Evolutionary conservation across 2,888 invertebrate genomes (phyloP).

Genomic region (Patella depressa): DNA sequence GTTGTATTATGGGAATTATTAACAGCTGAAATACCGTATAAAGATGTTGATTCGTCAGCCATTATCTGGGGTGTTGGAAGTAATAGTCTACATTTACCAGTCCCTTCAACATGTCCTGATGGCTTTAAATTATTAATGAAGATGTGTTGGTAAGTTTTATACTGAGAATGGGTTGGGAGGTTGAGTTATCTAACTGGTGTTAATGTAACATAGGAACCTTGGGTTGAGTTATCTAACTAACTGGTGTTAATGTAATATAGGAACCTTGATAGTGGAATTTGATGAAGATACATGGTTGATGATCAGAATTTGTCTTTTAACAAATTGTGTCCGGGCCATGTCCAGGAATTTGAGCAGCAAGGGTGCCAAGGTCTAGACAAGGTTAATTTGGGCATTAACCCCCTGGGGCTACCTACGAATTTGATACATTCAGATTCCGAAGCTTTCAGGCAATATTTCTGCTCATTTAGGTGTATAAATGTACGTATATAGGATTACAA

Average conservation of each 20-base stretch:
- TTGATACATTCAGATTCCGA: no score
- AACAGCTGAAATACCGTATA: slow-evolving; percentile 93
- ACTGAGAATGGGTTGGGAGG: background rate
- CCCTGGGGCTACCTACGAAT: no score
- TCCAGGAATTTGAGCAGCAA: no score
- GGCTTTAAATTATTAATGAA: slow-evolving; percentile 85
- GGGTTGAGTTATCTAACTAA: background rate
- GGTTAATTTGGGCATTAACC: no score
- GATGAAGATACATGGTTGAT: background rate
- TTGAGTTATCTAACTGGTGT: background rate
- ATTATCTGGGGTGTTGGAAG: slow-evolving; percentile 99
- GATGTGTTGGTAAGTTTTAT: slow-evolving; percentile 83
- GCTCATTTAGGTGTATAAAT: no score
- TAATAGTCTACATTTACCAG: slow-evolving; percentile 90
- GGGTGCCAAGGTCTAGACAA: no score
- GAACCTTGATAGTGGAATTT: background rate
- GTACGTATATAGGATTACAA: no score
- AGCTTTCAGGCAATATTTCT: no score
- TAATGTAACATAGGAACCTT: background rate
- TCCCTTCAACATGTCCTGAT: slow-evolving; percentile 89
- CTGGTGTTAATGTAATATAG: background rate
- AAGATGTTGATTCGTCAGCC: slow-evolving; percentile 94
- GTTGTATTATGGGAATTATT: slow-evolving; percentile 98
- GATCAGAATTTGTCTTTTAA: background rate
- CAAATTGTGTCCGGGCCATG: no score